Evolutionary conservation across 1,140 invertebrate species (phyloP), one percentile per base, ranked within the genome.

Genomic region (Anastatus disparis): DNA sequence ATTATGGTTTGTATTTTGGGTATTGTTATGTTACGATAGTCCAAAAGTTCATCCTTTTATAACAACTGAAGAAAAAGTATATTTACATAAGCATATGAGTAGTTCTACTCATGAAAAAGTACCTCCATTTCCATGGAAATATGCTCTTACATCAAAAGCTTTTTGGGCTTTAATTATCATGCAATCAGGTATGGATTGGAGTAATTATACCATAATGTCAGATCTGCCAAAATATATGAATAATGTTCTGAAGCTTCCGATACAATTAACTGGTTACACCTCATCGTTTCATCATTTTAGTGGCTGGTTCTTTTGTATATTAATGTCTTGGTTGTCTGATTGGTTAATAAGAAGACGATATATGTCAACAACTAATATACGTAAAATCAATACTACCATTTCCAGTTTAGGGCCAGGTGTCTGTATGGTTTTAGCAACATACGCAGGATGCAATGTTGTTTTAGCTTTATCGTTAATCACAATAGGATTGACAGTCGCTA

Each of bases 141-240:
- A 87, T 2, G 91, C 93, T 31, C 82, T 97, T 0, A 92, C 89
- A 10, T 96, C 92, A 3, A 80, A 89, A 27, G 91, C 92, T 3
- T 87, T 93, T 56, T 91, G 90, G 87, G 91, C 91, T 1, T 80
- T 93, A 29, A 84, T 93, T 55, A 24, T 75, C 71, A 46, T 77
- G 76, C 74, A 85, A 83, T 48, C 80, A 81, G 62, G 71, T 65
- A 15, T 52, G 8, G 66, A 75, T 40, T 96, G 93, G 89, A 92
- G 90, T 2, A 92, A 92, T 76, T 95, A 94, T 77, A 94, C 92
- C 13, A 89, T 95, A 83, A 88, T 95, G 17, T 93, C 92, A 10
- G 92, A 94, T 75, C 86, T 97, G 17, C 94, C 95, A 0, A 91
- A 92, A 72, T 94, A 95, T 84, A 91, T 96, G 89, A 91, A 89